Conservation (phyloP, 2,113 vertebrate species). For the Pleuronectes platessa region DNA sequence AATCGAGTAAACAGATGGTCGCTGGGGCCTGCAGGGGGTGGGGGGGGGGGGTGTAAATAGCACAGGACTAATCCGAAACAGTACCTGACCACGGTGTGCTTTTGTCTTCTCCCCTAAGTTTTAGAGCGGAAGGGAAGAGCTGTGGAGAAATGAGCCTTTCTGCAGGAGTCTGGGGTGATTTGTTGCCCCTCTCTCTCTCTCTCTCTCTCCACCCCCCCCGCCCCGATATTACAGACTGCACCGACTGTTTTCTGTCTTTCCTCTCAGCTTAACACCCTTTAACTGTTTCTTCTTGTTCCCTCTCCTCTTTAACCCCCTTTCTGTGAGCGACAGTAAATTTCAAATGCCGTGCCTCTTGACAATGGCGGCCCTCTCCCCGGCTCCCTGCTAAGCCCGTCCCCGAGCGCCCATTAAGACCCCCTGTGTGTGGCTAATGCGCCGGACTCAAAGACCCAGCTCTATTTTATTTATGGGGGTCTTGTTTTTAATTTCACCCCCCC, state of each 20-base stretch:
- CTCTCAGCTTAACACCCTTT: no score
- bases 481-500: constrained; percentile 73
- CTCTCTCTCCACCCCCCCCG: background rate
- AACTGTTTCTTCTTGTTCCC: background rate
- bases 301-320: constrained; percentile 8
- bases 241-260: no score
- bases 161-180: constrained; percentile 47
- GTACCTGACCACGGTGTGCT: constrained; percentile 60
- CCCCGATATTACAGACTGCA: constrained; percentile 13
- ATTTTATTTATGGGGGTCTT: constrained; percentile 78
- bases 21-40: constrained; percentile 28
- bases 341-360: constrained; percentile 40
- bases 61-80: constrained; percentile 45
- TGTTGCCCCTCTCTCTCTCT: constrained; percentile 23
- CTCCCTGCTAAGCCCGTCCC: constrained; percentile 45
- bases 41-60: background rate
- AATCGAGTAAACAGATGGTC: constrained; percentile 71
- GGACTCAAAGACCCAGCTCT: constrained; percentile 49
- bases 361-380: constrained; percentile 26
- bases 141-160: constrained; percentile 55
- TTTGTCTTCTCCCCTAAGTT: constrained; percentile 4
- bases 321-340: constrained; percentile 41
- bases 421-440: background rate
- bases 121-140: background rate
- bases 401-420: constrained; percentile 50